Evolutionary conservation across 2,113 vertebrate species (phyloP).

Genomic region (Fulmarus glacialis): DNA sequence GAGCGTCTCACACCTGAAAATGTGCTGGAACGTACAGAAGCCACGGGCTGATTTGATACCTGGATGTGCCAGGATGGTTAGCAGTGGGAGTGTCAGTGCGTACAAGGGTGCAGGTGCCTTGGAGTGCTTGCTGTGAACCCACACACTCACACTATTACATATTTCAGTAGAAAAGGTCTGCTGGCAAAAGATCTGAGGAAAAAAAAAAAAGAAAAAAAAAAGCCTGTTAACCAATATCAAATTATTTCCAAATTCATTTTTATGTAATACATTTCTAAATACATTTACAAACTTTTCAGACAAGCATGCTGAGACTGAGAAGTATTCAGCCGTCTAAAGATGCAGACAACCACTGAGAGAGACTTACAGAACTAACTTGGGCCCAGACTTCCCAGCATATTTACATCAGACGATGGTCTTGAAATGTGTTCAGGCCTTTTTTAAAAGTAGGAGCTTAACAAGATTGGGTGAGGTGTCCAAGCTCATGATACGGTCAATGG

Average conservation of each 20-base stretch:
- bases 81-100: not conserved
- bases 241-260: not conserved
- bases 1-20: not conserved
- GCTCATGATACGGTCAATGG: not conserved
- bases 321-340: not conserved
- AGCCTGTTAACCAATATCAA: not conserved
- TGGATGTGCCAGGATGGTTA: not conserved
- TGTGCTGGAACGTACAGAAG: not conserved
- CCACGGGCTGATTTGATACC: not conserved
- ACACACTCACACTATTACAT: not conserved
- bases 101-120: not conserved
- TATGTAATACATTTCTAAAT: not conserved
- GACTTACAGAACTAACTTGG: not conserved
- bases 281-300: not conserved
- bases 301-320: not conserved
- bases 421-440: not conserved
- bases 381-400: not conserved
- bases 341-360: not conserved
- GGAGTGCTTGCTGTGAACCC: not conserved
- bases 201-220: not conserved
- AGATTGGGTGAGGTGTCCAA: not conserved
- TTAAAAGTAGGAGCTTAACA: not conserved
- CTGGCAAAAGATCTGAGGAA: not conserved
- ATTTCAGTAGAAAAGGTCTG: not conserved
- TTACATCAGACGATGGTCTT: not conserved